Conservation (phyloP, 2,113 vertebrate genomes). For the Zosterops pallidus region DNA sequence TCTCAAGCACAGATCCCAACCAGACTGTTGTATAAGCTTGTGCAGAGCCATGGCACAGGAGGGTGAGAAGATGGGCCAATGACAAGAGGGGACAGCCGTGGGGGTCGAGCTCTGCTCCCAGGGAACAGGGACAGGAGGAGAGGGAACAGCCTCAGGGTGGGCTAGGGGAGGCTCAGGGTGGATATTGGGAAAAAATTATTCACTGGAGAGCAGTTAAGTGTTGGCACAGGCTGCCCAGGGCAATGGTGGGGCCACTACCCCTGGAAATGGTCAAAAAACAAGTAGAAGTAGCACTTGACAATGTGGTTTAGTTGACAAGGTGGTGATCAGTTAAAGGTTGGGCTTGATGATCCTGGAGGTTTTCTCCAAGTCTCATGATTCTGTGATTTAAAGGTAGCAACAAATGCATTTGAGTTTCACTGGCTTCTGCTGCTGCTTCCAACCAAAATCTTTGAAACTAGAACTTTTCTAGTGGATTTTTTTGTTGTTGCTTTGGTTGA, state of each 20-base stretch:
- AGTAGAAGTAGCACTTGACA: background rate
- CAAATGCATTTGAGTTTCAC: background rate
- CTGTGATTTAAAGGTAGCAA: background rate
- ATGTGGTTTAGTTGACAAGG: background rate
- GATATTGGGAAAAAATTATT: background rate
- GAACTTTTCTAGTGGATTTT: background rate
- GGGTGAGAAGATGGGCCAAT: background rate
- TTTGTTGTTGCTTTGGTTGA: background rate
- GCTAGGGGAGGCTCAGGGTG: fast-evolving
- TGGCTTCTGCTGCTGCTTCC: background rate
- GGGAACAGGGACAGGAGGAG: background rate
- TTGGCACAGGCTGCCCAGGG: background rate
- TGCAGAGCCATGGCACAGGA: background rate
- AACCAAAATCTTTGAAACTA: background rate
- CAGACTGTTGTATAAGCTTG: background rate
- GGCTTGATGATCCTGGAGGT: background rate
- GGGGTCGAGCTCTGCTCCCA: fast-evolving
- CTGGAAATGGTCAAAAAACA: background rate
- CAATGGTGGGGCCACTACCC: background rate
- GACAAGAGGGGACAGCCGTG: background rate
- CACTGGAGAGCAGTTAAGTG: background rate
- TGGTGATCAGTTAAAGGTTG: background rate
- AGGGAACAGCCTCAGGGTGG: background rate
- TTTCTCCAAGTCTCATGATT: background rate
- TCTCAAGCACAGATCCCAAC: background rate